Conservation (phyloP, 2,888 invertebrate genomes). For the Embidobia sp. region DNA sequence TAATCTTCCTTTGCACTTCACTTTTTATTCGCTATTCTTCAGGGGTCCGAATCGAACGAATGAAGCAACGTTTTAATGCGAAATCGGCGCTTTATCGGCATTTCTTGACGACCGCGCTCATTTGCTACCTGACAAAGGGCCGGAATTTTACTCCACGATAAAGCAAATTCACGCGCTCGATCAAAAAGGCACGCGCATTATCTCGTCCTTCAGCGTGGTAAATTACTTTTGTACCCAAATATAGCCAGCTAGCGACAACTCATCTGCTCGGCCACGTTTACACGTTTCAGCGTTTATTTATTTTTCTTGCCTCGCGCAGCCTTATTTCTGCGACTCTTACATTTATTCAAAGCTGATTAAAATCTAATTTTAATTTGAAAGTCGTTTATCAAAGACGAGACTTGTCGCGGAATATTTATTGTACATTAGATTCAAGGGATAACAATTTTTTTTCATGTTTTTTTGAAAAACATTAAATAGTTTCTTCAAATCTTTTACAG, state of each 20-base stretch:
- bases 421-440: too few species aligned
- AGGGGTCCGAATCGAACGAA: too few species aligned
- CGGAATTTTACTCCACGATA: too few species aligned
- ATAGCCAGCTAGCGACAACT: conserved; percentile 25
- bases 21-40: conserved; percentile 20
- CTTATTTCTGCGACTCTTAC: conserved; percentile 29
- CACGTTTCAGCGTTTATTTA: conserved; percentile 26
- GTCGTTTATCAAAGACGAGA: conserved; percentile 30
- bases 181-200: background rate
- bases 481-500: too few species aligned
- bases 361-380: conserved; percentile 43
- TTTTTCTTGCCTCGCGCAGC: conserved; percentile 14
- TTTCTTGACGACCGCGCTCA: too few species aligned
- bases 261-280: conserved; percentile 17
- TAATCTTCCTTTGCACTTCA: conserved; percentile 21
- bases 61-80: conserved; percentile 11
- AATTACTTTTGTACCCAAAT: conserved; percentile 18
- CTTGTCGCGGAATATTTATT: conserved; percentile 14
- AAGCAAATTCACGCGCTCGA: too few species aligned
- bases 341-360: conserved; percentile 41
- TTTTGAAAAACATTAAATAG: too few species aligned
- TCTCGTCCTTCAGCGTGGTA: background rate
- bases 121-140: too few species aligned
- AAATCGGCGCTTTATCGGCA: conserved; percentile 18
- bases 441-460: too few species aligned